Evolutionary conservation across 2,888 invertebrate species (phyloP).

Genomic region (Oscheius sp.): DNA sequence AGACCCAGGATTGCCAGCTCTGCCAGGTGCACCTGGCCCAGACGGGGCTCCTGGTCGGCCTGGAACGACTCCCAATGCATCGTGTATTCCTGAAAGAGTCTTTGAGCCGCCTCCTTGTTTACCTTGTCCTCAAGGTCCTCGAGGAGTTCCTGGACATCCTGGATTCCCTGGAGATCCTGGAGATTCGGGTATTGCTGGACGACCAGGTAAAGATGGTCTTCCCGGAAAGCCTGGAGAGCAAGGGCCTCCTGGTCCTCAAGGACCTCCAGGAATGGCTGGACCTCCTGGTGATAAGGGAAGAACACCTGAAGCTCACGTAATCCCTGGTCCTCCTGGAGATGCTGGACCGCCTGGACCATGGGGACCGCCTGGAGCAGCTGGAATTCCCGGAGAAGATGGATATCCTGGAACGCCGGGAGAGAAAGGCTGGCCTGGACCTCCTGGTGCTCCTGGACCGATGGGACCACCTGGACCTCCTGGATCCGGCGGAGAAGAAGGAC

Average conservation of each 20-base stretch:
- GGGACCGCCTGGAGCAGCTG: slow-evolving; percentile 64
- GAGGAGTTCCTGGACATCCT: slow-evolving; percentile 66
- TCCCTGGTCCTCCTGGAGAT: slow-evolving; percentile 69
- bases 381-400: slow-evolving; percentile 66
- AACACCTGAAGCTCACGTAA: slow-evolving; percentile 69
- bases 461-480: slow-evolving; percentile 62
- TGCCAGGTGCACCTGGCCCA: slow-evolving; percentile 68
- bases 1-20: slow-evolving; percentile 58
- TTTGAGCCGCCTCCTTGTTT: slow-evolving; percentile 70
- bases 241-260: slow-evolving; percentile 54
- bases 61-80: slow-evolving; percentile 70
- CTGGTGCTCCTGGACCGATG: slow-evolving; percentile 66
- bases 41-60: slow-evolving; percentile 70
- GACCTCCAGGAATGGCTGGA: slow-evolving; percentile 62
- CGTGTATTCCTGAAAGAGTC: slow-evolving; percentile 69
- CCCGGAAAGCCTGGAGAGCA: slow-evolving; percentile 62
- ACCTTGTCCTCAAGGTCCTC: slow-evolving; percentile 67
- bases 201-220: slow-evolving; percentile 62
- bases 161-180: slow-evolving; percentile 65
- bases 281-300: slow-evolving; percentile 59
- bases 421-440: slow-evolving; percentile 70
- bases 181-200: slow-evolving; percentile 66
- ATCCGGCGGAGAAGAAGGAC: slow-evolving; percentile 64
- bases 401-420: slow-evolving; percentile 68
- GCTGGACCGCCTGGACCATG: slow-evolving; percentile 60